A percentile compares a stretch with the other conserved stretches of the same genome.
Conservation (phyloP, 2,888 invertebrate genomes). For the Cheilosia pagana region DNA sequence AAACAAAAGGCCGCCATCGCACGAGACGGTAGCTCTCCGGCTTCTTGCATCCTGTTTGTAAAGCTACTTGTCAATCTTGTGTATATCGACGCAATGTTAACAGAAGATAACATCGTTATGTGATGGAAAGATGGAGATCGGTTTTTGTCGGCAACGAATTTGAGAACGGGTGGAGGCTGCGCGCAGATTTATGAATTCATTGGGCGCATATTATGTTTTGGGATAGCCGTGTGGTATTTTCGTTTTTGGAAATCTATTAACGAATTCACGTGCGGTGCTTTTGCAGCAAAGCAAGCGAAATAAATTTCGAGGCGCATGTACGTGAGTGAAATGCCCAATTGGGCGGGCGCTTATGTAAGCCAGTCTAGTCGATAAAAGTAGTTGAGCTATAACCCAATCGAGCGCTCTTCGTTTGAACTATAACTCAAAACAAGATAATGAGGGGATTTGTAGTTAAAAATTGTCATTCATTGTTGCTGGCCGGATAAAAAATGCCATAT, state of each 20-base stretch:
- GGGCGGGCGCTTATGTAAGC: conserved; percentile 38
- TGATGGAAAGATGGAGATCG: conserved; percentile 60
- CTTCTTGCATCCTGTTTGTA: conserved; percentile 61
- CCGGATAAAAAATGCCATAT: background rate
- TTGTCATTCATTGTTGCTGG: background rate
- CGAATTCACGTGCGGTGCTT: conserved; percentile 32
- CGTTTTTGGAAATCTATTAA: conserved; percentile 52
- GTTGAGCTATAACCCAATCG: background rate
- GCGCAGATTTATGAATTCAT: conserved; percentile 58
- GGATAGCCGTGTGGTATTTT: conserved; percentile 41
- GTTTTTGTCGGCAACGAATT: conserved; percentile 62
- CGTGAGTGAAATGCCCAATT: conserved; percentile 51
- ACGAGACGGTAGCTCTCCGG: conserved; percentile 38
- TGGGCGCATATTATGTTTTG: conserved; percentile 39
- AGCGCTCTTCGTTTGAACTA: background rate
- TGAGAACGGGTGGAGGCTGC: background rate
- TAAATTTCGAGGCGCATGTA: conserved; percentile 35
- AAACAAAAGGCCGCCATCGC: conserved; percentile 34
- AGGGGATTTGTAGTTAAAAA: background rate
- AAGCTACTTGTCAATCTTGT: conserved; percentile 69
- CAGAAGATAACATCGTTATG: conserved; percentile 72
- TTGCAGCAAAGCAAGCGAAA: conserved; percentile 16
- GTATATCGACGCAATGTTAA: conserved; percentile 62
- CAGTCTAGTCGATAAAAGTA: conserved; percentile 6
- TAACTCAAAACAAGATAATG: background rate